Base-by-base conservation (phyloP, 2,888 invertebrate species). In the Sinhomidia bicolor region DNA sequence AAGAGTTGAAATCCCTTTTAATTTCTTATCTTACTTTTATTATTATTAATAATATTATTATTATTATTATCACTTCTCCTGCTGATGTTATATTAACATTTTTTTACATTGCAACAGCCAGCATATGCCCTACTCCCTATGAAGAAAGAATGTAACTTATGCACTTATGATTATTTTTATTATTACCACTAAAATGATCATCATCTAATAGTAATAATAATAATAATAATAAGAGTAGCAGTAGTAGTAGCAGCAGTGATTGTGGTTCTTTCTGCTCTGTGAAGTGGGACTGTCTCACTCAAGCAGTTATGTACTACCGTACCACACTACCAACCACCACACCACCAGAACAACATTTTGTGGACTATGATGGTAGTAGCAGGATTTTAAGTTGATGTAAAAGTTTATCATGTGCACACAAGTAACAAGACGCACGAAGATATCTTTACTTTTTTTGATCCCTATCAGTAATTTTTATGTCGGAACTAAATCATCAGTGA, bases 401-500 rank as follows among this genome's bases (percentile, higher is more conserved):
- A 7, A 41, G 20, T 41, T 60, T 17, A 54, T 54, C 57, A n/a
- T 32, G 36, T 36, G 14, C 65, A 65, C 65, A 65, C 65, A 68
- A 44, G n/a, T 57, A 78, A 41, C 60, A 74, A 74, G 74, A 29
- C 78, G 32, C 20, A 54, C 10, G 36, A 54, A 51, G 32, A 74
- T 74, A 78, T 78, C 32, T 78, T 20, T 62, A 20, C 32, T 79
- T 20, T 36, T 82, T 71, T 84, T n/a, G 84, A 88, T 84, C 51
- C n/a, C 60, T 88, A 88, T 88, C 88, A 80, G 84, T 36, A 78
- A 83, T 60, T 88, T 87, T 88, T 80, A 88, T 88, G 71, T 79
- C 68, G 60, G 79, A 88, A 57, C 80, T 88, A 88, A 88, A 88
- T 88, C 88, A 88, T 88, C 41, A 84, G 79, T 83, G 84, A 44